A percentile compares a stretch with the other conserved stretches of the same genome.
phyloP scores from a whole-genome alignment of 30 jellyfish, hydroid and myxozoan species.

The Turritopsis rubra region DNA sequence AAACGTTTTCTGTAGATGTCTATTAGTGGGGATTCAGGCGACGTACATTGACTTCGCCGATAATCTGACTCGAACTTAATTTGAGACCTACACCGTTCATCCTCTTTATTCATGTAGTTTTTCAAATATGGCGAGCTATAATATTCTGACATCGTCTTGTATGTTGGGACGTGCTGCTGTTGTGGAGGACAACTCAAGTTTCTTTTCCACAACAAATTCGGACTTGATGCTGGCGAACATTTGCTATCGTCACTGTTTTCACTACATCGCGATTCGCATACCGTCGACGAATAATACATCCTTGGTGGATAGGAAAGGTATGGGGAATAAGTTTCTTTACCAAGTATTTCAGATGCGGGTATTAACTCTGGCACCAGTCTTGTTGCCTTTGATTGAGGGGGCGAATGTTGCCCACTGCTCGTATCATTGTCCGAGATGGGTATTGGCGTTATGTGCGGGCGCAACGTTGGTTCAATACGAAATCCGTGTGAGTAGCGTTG shows the following conservation, averaged over 20 bases:
- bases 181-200: not conserved
- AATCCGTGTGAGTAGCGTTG: conserved; percentile 32
- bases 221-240: conserved; percentile 23
- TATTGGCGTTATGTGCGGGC: conserved; percentile 89
- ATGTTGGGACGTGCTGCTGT: not conserved
- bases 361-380: not conserved
- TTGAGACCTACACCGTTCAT: not conserved
- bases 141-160: not conserved
- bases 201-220: conserved; percentile 3
- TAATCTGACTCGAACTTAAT: not conserved
- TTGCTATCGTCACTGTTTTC: conserved; percentile 19
- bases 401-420: conserved; percentile 1
- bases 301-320: not conserved
- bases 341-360: not conserved
- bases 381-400: no score
- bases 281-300: not conserved
- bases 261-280: conserved; percentile 10
- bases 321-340: not conserved
- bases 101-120: not conserved
- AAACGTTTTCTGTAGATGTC: not conserved
- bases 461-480: conserved; percentile 81
- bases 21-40: not conserved
- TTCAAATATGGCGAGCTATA: not conserved
- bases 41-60: not conserved
- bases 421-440: conserved; percentile 40